Conservation (phyloP, 2,888 invertebrate species). For the Archips xylosteana region DNA sequence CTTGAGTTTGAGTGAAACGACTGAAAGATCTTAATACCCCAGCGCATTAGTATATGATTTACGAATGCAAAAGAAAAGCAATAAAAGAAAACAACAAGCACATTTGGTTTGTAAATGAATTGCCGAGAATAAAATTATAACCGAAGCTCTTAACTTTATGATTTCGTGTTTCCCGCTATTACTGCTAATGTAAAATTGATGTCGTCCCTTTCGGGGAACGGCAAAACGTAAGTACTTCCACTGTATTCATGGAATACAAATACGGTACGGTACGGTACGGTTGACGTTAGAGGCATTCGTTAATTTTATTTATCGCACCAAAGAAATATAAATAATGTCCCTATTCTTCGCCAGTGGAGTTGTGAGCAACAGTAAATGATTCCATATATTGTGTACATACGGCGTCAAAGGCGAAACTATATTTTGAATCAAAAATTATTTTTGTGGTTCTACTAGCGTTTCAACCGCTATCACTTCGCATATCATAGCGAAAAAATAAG, state of each 20-base stretch:
- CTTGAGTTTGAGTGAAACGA: not conserved
- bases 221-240: constrained; percentile 23
- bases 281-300: not conserved
- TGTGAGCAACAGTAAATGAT: too few species aligned
- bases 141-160: constrained; percentile 38
- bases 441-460: too few species aligned
- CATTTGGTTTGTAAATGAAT: constrained; percentile 42
- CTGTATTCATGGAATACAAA: constrained; percentile 22
- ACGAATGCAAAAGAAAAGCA: constrained; percentile 19
- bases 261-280: not conserved
- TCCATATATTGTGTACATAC: too few species aligned
- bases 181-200: constrained; percentile 42
- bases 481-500: too few species aligned
- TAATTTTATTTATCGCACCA: not conserved
- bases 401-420: too few species aligned
- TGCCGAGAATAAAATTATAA: constrained; percentile 39
- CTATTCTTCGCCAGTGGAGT: too few species aligned
- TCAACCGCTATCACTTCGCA: too few species aligned
- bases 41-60: constrained; percentile 12
- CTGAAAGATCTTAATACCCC: constrained; percentile 11
- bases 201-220: constrained; percentile 24
- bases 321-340: not conserved
- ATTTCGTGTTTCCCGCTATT: constrained; percentile 41
- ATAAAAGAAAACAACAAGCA: constrained; percentile 31
- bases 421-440: too few species aligned